These are phyloP conservation scores for Ectropis grisescens DNA, from an alignment of 1,140 invertebrate species.

Conservation along the genomic window DNA sequence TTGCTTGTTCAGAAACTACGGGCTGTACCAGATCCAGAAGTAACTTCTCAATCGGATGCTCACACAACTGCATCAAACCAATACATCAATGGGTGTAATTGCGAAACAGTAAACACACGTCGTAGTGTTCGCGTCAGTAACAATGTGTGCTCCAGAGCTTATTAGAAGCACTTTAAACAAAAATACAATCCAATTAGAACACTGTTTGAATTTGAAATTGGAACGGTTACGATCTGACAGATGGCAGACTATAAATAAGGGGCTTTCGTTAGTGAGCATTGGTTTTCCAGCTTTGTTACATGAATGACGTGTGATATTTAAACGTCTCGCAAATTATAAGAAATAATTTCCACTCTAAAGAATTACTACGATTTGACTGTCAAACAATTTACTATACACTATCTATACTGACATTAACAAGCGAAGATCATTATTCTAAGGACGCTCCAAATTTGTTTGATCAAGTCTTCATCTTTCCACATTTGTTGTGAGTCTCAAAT, in stretches of 20 bases:
- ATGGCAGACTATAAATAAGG: conserved; percentile 65
- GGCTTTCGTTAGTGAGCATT: conserved; percentile 29
- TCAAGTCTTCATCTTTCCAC: too few relatives aligned
- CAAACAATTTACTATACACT: too few relatives aligned
- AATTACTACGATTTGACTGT: too few relatives aligned
- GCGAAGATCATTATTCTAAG: too few relatives aligned
- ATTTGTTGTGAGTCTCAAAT: conserved; percentile 49
- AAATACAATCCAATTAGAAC: conserved; percentile 67
- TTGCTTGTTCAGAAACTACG: too few relatives aligned
- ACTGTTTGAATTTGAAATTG: conserved; percentile 60
- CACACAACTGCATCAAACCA: conserved; percentile 25
- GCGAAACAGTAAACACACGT: conserved; percentile 56
- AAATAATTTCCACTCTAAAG: too few relatives aligned
- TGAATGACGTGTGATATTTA: conserved; percentile 33
- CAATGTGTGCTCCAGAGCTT: conserved; percentile 55
- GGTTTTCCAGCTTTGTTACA: conserved; percentile 27
- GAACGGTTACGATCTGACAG: conserved; percentile 61
- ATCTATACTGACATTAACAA: too few relatives aligned
- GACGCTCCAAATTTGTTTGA: too few relatives aligned
- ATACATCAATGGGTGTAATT: conserved; percentile 66
- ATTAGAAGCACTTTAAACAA: conserved; percentile 58
- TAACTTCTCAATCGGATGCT: conserved; percentile 57
- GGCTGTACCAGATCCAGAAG: conserved; percentile 49
- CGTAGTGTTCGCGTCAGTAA: conserved; percentile 55
- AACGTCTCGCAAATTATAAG: conserved; percentile 35